Percentiles rank a stretch among this genome's conserved stretches.
These are phyloP conservation scores for Raphicerus campestris DNA, from an alignment of 2,113 vertebrate genomes.

Conservation along the genomic window DNA sequence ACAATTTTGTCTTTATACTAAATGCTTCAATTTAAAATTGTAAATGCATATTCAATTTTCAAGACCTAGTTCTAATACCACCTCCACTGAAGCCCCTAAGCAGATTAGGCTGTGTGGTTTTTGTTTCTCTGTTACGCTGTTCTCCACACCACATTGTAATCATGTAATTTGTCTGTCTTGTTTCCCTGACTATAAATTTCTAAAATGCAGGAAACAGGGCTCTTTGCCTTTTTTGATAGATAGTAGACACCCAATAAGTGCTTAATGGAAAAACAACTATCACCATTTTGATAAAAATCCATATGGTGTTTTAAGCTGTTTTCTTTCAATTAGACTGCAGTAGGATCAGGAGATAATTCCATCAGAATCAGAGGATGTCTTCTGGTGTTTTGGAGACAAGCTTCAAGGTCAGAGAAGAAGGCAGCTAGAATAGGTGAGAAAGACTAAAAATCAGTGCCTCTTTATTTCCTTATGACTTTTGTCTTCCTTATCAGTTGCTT, in stretches of 20 bases:
- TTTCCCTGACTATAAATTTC: background rate
- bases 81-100: background rate
- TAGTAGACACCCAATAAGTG: background rate
- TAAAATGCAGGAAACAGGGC: background rate
- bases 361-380: background rate
- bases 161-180: background rate
- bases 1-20: slow-evolving; percentile 27
- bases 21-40: slow-evolving; percentile 51
- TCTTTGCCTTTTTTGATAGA: background rate
- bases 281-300: slow-evolving; percentile 34
- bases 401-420: background rate
- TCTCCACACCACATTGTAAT: background rate
- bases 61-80: slow-evolving; percentile 25
- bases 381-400: background rate
- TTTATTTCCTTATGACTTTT: background rate
- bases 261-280: background rate
- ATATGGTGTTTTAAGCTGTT: background rate
- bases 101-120: background rate
- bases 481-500: background rate
- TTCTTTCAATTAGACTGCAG: background rate
- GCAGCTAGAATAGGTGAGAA: background rate
- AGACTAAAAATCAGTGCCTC: background rate
- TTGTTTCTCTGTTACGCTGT: background rate
- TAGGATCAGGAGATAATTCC: background rate
- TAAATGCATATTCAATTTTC: slow-evolving; percentile 33